Percentiles rank a stretch among this genome's conserved stretches.
Evolutionary conservation across 2,113 vertebrate genomes (phyloP).

Genomic region (Passer domesticus): DNA sequence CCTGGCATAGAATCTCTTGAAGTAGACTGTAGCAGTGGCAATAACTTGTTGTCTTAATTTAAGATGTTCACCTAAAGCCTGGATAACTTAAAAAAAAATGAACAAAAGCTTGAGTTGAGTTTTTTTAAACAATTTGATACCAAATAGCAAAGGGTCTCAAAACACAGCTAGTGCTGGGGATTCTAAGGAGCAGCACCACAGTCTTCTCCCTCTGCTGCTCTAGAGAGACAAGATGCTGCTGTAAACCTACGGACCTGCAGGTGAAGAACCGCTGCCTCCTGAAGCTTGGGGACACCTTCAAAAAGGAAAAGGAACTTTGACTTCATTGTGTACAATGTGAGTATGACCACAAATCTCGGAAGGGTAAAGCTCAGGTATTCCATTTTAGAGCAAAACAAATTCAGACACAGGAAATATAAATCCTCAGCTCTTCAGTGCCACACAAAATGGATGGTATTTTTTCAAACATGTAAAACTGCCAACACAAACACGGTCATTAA

Average conservation of each 20-base stretch:
- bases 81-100: conserved; percentile 86
- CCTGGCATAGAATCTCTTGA: conserved; percentile 99
- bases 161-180: not conserved
- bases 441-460: not conserved
- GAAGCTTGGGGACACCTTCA: not conserved
- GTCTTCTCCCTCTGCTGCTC: not conserved
- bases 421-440: not conserved
- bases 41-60: conserved; percentile 99
- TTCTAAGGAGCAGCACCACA: not conserved
- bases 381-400: not conserved
- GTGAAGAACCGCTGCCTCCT: not conserved
- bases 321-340: not conserved
- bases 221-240: not conserved
- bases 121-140: conserved; percentile 47
- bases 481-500: conserved; percentile 37
- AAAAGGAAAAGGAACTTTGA: not conserved
- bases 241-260: conserved; percentile 22
- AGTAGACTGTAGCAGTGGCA: conserved; percentile 98
- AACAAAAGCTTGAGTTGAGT: conserved; percentile 63
- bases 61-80: conserved; percentile 97
- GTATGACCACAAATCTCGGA: not conserved
- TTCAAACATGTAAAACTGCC: conserved; percentile 33
- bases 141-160: conserved; percentile 43
- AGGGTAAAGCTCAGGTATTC: not conserved
- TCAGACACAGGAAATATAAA: not conserved